Base-by-base conservation (phyloP, 2,797 vertebrate genomes). In the Pipistrellus pipistrellus region DNA sequence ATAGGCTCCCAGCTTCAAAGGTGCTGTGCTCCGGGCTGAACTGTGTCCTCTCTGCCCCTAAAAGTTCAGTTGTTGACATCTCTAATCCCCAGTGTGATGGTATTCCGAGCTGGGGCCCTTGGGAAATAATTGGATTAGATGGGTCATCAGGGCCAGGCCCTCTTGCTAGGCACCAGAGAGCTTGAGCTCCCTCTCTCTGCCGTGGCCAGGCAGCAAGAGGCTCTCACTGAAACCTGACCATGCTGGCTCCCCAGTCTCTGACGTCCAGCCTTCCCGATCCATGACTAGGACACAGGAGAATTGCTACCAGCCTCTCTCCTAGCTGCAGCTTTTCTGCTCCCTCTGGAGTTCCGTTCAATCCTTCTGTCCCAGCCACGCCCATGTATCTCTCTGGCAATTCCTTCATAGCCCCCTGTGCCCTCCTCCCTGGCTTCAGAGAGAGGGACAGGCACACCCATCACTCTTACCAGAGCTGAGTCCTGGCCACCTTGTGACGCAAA, bases 281-380 rank as follows among this genome's bases (percentile, higher is more conserved):
- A 10, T 32, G 4, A 53, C n/a, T 48, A 41, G 51, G 41, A 73
- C 6, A 12, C 4, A 68, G 23, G 4, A 4, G 32, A 21, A 18
- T 2, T 6, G 30, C 32, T n/a, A 0, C 68, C 55, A 41, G 64
- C 12, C 3, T 4, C 21, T 41, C 35, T 91, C 44, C 75, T 46
- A 4, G 23, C 2, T 10, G 6, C 1, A 6, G 41, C 12, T 41
- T 82, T 83, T n/a, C 8, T 1, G 35, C 1, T 53, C 4, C 2
- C 2, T 7, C 15, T 20, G 30, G 69, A 15, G 5, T 21, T 51
- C 32, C 1, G 11, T 75, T 48, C 30, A 21, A 21, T 17, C 53
- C 9, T 57, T 57, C 18, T 18, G 46, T 44, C 10, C 35, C 44
- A 48, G 64, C 76, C 20, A 3, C 6, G 30, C 3, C 30, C 3